These are phyloP conservation scores for Eclectus roratus DNA, from an alignment of 2,113 vertebrate species.

Conservation along the genomic window DNA sequence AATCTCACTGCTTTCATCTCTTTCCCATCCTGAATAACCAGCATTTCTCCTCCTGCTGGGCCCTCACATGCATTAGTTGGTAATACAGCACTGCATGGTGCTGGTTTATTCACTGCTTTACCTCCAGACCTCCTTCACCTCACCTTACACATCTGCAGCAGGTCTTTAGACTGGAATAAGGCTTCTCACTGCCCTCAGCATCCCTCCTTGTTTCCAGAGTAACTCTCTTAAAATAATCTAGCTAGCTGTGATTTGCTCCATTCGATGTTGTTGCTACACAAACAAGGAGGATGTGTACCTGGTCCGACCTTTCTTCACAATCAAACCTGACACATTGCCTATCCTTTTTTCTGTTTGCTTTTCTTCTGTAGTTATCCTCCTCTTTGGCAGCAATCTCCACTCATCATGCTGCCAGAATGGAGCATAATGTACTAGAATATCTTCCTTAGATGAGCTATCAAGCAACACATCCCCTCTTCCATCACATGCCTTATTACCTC, in stretches of 20 bases:
- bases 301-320: neutral
- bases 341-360: neutral
- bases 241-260: neutral
- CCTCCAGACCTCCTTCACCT: neutral
- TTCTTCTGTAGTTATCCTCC: neutral
- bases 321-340: neutral
- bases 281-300: neutral
- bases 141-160: fast-evolving
- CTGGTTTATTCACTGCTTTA: neutral
- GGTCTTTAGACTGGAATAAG: neutral
- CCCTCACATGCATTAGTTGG: neutral
- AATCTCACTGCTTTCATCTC: neutral
- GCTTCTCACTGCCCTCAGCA: neutral
- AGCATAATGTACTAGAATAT: neutral
- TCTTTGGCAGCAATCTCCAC: neutral
- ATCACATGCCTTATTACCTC: neutral
- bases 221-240: neutral
- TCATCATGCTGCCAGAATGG: neutral
- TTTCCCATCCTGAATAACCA: neutral
- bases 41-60: neutral
- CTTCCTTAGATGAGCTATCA: neutral
- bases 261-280: neutral
- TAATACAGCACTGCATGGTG: neutral
- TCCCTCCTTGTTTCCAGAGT: neutral
- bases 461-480: neutral